Evolutionary conservation across 2,113 vertebrate genomes (phyloP), one percentile per base, ranked within the genome.

Genomic region (Mormoops blainvillei): DNA sequence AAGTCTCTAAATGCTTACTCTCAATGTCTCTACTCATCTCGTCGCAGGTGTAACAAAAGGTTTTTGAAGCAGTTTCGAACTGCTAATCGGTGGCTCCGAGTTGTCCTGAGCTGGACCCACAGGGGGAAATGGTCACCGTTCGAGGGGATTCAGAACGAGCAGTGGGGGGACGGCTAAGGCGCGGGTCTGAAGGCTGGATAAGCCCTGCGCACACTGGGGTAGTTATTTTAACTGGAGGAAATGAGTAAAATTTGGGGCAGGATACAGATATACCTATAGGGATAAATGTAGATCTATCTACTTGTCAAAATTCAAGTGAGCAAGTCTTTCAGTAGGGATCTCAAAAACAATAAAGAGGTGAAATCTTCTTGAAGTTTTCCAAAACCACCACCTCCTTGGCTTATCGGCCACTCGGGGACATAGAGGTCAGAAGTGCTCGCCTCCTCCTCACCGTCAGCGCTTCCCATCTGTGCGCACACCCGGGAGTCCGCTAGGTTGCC

Each of bases 391-490:
- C 50, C 74, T 1, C 1, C 22, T 4, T 1, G 52, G 74, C n/a
- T 56, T 7, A 5, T 5, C 22, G 16, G 65, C 68, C 1, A 0
- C 1, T 5, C n/a, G 38, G 81, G 61, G 18, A 4, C 1, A 9
- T 67, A 28, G 89, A 65, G 12, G 2, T 48, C 28, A 43, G 52
- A 41, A 56, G n/a, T 2, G 5, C 76, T 1, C n/a, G n/a, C n/a
- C 19, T 33, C 41, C 4, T 18, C 0, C 3, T 54, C n/a, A 67
- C 41, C 68, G 61, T n/a, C 86, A 52, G 13, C 48, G 33, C 1
- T 1, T 7, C 31, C 0, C 2, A 38, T 28, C 11, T 22, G 45
- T 0, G 26, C 45, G 2, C 2, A 6, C 20, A 0, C 7, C 74
- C 48, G 33, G 77, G 48, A 33, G 7, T 5, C 83, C 70, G 41